Evolutionary conservation across 30 jellyfish, hydroid and myxozoan species (phyloP).

Genomic region (Catostylus mosaicus): DNA sequence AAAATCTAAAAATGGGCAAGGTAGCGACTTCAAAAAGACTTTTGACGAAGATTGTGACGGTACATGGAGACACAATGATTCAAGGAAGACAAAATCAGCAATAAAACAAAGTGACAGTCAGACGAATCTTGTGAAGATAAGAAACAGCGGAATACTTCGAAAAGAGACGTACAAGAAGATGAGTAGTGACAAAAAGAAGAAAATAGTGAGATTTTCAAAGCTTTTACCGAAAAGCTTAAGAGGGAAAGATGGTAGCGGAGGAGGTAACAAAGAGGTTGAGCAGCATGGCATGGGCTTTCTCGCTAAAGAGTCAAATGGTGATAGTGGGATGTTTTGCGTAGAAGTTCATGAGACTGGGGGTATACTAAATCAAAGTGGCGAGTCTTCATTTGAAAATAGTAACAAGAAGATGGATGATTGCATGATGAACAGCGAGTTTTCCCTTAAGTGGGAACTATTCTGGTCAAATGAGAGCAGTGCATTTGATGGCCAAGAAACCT

Average conservation of each 20-base stretch:
- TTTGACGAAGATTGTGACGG: not conserved
- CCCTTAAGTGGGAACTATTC: no score
- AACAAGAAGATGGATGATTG: no score
- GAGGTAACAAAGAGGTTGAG: not conserved
- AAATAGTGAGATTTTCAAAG: not conserved
- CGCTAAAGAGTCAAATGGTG: not conserved
- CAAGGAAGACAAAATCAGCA: not conserved
- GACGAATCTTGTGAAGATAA: constrained; percentile 1
- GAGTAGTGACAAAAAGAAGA: not conserved
- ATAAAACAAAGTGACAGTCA: not conserved
- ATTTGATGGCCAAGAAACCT: no score
- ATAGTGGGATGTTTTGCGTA: no score
- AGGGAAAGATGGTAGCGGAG: not conserved
- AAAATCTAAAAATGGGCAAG: not conserved
- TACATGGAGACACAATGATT: not conserved
- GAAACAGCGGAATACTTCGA: not conserved
- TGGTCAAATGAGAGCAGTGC: not conserved
- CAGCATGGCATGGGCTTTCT: not conserved
- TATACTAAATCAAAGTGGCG: no score
- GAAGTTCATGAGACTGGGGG: no score
- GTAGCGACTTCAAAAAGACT: not conserved
- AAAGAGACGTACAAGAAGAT: not conserved
- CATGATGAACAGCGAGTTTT: no score
- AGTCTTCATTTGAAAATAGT: no score
- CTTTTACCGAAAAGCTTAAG: not conserved